These are phyloP conservation scores for Heliocidaris tuberculata DNA, from an alignment of 35 echinoderm and acorn worm genomes.

Conservation along the genomic window DNA sequence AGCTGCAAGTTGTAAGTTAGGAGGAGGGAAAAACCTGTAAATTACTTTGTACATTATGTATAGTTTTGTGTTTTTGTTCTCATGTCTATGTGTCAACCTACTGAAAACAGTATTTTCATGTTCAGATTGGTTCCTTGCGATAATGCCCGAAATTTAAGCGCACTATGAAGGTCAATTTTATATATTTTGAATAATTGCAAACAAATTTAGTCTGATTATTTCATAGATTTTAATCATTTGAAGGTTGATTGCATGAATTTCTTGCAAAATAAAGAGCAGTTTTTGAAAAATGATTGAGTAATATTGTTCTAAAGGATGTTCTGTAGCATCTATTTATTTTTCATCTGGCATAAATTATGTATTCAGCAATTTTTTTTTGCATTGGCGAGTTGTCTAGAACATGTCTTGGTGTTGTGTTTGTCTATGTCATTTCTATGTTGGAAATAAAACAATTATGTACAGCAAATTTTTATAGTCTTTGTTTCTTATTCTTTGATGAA, in stretches of 20 bases:
- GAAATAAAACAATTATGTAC: neutral
- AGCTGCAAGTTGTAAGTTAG: neutral
- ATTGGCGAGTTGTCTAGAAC: neutral
- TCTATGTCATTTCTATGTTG: neutral
- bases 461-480: neutral
- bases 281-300: neutral
- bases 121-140: neutral
- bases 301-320: neutral
- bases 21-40: neutral
- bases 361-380: neutral
- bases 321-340: constrained; percentile 11
- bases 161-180: neutral
- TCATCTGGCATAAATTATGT: neutral
- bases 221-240: neutral
- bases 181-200: neutral
- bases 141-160: neutral
- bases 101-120: neutral
- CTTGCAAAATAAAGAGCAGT: neutral
- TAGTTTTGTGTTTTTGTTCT: neutral
- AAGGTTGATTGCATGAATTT: neutral
- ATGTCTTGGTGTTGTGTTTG: neutral
- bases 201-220: neutral
- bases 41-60: constrained; percentile 7
- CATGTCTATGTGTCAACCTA: neutral
- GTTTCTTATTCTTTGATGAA: neutral